A percentile compares a stretch with the other conserved stretches of the same genome.
Conservation (phyloP, 2,888 invertebrate species). For the Cheilosia soror region DNA sequence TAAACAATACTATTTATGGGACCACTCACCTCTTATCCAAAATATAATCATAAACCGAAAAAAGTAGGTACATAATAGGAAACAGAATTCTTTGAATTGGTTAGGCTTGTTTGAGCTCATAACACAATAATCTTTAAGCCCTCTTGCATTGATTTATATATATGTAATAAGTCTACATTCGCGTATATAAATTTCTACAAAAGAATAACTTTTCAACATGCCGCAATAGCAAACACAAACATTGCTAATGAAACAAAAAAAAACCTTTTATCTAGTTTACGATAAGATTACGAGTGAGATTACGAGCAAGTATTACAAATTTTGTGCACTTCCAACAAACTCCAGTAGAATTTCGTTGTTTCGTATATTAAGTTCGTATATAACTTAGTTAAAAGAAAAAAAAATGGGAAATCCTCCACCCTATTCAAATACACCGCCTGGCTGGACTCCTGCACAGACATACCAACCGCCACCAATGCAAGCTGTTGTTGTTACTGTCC, state of each 20-base stretch:
- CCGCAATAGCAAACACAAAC: background rate
- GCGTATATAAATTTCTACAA: no score
- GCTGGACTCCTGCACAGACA: constrained; percentile 37
- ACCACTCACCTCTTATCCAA: no score
- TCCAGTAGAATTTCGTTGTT: constrained; percentile 14
- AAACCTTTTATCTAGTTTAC: background rate
- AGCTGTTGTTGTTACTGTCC: constrained; percentile 7
- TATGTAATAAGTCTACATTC: no score
- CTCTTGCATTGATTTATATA: no score
- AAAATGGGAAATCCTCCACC: constrained; percentile 31
- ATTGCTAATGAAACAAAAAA: background rate
- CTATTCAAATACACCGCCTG: constrained; percentile 40
- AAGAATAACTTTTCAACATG: background rate
- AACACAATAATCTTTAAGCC: no score
- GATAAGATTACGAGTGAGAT: constrained; percentile 13
- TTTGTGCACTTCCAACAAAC: background rate
- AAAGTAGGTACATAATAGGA: no score
- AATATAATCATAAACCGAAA: no score
- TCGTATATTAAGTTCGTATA: background rate
- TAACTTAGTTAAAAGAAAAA: no score
- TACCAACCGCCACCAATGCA: constrained; percentile 10
- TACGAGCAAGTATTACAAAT: background rate
- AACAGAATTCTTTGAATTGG: no score
- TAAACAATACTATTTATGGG: no score
- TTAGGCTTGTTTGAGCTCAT: no score